Base-by-base conservation (phyloP, 2,113 vertebrate species). In the Carollia perspicillata region DNA sequence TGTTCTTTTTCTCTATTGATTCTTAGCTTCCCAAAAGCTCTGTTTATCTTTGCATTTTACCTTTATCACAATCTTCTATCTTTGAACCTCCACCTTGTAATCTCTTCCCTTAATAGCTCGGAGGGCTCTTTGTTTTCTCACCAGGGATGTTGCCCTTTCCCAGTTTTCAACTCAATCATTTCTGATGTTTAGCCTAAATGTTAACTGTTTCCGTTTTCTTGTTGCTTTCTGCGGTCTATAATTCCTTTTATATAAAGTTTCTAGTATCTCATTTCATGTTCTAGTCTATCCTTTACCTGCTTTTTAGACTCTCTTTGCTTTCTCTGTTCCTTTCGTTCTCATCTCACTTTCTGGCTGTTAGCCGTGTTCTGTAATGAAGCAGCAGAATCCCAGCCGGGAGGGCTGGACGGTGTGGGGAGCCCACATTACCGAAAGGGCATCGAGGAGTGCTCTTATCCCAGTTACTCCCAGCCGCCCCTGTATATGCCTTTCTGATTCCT, bases 331-430 rank as follows among this genome's bases (percentile, higher is more conserved):
- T n/a, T 22, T 33, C 55, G 28, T 72, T 44, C 13, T 23, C 17
- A 58, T 47, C 30, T 63, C 30, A 30, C 28, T 63, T 63, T 30
- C 47, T 60, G 65, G 44, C 17, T 6, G 1, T 89, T 94, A 86
- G 4, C 44, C 0, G 1, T 1, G 7, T 40, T 93, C 26, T 66
- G 1, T 65, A 18, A 8, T 28, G 37, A 75, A 20, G 89, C 60
- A 37, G 10, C 42, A 53, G n/a, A 63, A 55, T 14, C 6, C 11
- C 3, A 0, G 6, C 20, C 37, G 16, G 13, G 44, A 42, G 33
- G 9, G 6, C 11, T 6, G 20, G 4, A 42, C 0, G 0, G 4
- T 16, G 1, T 30, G 9, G 8, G 55, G 47, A 53, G 13, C 23
- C 20, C 68, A 63, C 5, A 5, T 23, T 14, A 58, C 40, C 12